Percentiles rank a stretch among this genome's conserved stretches.
Conservation (phyloP, 2,113 vertebrate species). For the Callocephalon fimbriatum region DNA sequence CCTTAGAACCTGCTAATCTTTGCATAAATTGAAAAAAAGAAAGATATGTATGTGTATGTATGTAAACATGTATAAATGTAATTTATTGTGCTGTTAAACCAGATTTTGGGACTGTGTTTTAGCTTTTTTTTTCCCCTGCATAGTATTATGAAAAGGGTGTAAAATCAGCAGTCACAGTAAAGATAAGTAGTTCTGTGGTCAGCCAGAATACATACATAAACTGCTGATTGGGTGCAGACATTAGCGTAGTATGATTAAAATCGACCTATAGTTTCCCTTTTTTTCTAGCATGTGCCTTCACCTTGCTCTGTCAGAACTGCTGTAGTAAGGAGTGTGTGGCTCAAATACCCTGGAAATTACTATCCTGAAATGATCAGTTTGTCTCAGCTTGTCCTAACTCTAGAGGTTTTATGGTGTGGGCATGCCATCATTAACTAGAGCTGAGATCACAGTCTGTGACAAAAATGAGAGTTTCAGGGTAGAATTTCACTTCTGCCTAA, state of each 20-base stretch:
- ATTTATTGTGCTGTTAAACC: not conserved
- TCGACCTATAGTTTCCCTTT: not conserved
- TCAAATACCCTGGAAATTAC: not conserved
- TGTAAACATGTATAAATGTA: not conserved
- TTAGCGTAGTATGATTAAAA: not conserved
- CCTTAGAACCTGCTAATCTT: not conserved
- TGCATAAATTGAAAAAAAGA: not conserved
- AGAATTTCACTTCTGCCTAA: not conserved
- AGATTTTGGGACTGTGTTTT: not conserved
- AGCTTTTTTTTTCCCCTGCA: not conserved
- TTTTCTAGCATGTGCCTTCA: not conserved
- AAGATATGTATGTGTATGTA: not conserved
- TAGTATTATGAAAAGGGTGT: not conserved
- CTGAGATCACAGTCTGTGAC: not conserved
- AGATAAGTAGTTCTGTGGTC: not conserved
- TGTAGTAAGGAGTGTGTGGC: not conserved
- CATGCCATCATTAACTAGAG: not conserved
- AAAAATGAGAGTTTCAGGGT: not conserved
- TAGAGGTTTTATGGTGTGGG: not conserved
- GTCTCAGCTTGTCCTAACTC: not conserved
- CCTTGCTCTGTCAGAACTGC: not conserved
- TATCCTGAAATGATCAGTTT: not conserved
- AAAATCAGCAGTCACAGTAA: not conserved
- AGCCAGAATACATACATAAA: not conserved
- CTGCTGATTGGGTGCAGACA: not conserved